Evolutionary conservation across 2,797 vertebrate species (phyloP), one percentile per base, ranked within the genome.

Genomic region (Scleropages formosus): DNA sequence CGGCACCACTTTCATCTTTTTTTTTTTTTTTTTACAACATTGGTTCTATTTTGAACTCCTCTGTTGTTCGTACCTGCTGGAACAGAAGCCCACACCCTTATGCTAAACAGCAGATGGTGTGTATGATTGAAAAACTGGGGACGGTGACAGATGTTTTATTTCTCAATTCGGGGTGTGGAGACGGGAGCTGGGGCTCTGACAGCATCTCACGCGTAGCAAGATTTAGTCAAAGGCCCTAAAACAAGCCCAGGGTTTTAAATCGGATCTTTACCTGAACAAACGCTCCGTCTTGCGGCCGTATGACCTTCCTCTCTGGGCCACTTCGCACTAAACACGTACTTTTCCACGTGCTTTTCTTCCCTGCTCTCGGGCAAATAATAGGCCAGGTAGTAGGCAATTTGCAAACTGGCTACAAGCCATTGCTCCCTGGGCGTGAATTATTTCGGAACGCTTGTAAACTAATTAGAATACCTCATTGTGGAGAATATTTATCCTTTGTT

Each of bases 151-250:
- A 69, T 58, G 10, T 53, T 71, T 71, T 27, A 56, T 71, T 71
- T 71, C 31, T 71, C 51, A 53, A 24, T 58, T 71, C 53, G 71
- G 24, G 26, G 51, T 20, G 49, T 8, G 20, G 24, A 22, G 44
- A 11, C 44, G 8, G 12, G 4, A 13, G 68, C 4, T 15, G 24
- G 62, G 12, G 18, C 31, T 39, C 2, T 2, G 10, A 20, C 44
- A 51, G 20, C 24, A 49, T 13, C 20, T 56, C 51, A 27, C 56
- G 71, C 46, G 47, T 53, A 47, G 31, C n/a, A 49, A 71, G 22
- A 71, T 49, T 56, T 18, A 71, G 47, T 26, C 20, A 53, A 51
- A 71, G 53, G 49, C 51, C 68, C 71, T 71, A 46, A 71, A 71
- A 47, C 56, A 24, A 58, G 16, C 18, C n/a, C 22, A 4, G 4